These are phyloP conservation scores for Bibio marci DNA, from an alignment of 2,888 invertebrate species.

Conservation along the genomic window DNA sequence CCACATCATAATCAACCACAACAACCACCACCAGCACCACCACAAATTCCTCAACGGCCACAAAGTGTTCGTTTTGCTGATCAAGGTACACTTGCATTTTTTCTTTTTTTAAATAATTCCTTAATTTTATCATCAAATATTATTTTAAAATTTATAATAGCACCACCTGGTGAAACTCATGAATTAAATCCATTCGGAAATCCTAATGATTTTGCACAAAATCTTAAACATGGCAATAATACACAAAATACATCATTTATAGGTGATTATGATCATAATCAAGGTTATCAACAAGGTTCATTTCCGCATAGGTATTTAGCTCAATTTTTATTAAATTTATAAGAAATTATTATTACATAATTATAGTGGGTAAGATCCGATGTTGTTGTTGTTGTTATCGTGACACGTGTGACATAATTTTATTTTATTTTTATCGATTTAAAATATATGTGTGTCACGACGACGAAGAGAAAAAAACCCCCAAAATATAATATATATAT, in stretches of 20 bases:
- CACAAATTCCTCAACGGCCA: conserved; percentile 23
- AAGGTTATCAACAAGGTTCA: conserved; percentile 24
- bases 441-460: no score
- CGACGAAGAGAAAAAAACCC: no score
- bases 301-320: conserved; percentile 19
- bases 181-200: conserved; percentile 26
- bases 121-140: neutral
- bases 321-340: no score
- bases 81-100: conserved; percentile 9
- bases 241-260: conserved; percentile 25
- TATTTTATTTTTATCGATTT: no score
- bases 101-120: conserved; percentile 8
- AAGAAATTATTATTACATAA: no score
- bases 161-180: conserved; percentile 15
- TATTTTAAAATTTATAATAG: neutral
- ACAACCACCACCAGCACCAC: conserved; percentile 13
- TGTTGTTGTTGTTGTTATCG: no score
- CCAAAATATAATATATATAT: no score
- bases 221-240: conserved; percentile 10
- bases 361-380: no score
- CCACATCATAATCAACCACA: no score
- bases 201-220: conserved; percentile 20
- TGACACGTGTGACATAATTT: no score
- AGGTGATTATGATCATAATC: conserved; percentile 25
- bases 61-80: conserved; percentile 38